A percentile compares a stretch with the other conserved stretches of the same genome.
These are phyloP conservation scores for Campopleginae sp. DNA, from an alignment of 2,888 invertebrate genomes.

Conservation along the genomic window DNA sequence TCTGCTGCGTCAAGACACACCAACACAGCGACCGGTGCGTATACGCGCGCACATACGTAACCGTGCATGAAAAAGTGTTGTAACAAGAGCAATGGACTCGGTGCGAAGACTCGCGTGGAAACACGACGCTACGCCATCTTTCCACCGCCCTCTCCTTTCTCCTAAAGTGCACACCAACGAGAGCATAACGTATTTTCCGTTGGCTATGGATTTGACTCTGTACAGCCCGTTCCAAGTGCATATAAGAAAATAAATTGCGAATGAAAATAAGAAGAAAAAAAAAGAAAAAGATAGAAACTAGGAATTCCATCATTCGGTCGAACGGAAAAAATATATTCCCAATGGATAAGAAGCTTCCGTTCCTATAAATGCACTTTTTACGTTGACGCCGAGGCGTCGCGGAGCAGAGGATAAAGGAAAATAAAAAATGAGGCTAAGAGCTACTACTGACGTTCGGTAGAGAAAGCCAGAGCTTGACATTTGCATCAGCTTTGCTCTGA, in stretches of 20 bases:
- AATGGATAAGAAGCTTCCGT: conserved; percentile 4
- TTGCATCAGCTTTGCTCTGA: conserved; percentile 38
- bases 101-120: conserved; percentile 39
- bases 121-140: conserved; percentile 48
- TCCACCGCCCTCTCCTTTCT: conserved; percentile 28
- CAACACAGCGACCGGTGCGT: neutral
- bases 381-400: conserved; percentile 22
- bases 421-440: conserved; percentile 36
- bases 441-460: conserved; percentile 14
- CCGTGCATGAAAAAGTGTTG: conserved; percentile 27
- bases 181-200: conserved; percentile 42
- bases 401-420: conserved; percentile 41
- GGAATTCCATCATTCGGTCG: conserved; percentile 7
- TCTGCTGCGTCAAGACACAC: neutral
- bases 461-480: conserved; percentile 52
- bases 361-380: conserved; percentile 33
- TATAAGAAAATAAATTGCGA: conserved; percentile 18
- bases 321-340: conserved; percentile 8
- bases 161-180: conserved; percentile 44
- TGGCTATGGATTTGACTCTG: conserved; percentile 30
- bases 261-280: conserved; percentile 14
- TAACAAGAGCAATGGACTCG: conserved; percentile 46
- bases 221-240: conserved; percentile 43
- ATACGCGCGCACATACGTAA: conserved; percentile 1
- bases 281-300: too few species aligned